Base-by-base conservation (phyloP, 2,888 invertebrate species). In the Drosophila mimetica region DNA sequence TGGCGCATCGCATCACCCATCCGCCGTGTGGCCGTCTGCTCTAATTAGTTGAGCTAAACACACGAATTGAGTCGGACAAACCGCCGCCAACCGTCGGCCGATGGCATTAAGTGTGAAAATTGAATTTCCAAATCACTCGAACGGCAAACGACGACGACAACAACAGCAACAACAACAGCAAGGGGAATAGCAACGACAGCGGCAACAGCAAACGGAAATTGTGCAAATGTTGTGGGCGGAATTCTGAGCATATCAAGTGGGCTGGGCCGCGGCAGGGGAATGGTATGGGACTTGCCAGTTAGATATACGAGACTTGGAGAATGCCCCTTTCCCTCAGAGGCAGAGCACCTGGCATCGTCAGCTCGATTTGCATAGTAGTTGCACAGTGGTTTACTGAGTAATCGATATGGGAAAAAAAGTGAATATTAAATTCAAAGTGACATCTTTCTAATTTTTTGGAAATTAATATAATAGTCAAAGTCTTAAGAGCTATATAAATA, bases 81-180 rank as follows among this genome's bases (percentile, higher is more conserved):
- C 55, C 74, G 66, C 50, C 41, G 28, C 44, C 32, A 18, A 16
- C 46, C 54, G 39, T 47, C 65, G 59, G 73, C 76, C 75, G 83
- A 74, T 85, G 81, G 81, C 81, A 84, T 78, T 86, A 83, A 86
- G 81, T 86, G 86, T 80, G 81, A 83, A 83, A 83, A 83, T 83
- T 83, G 85, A 85, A 83, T 83, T 86, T 87, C 69, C 85, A 83
- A 86, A 83, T 83, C 83, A 86, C 83, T 83, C 66, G 70, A 75
- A 80, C 54, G 76, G 71, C 71, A 61, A 61, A 52, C 70, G 53
- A 70, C 16, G 22, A 36, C 51, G 34, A 13, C 65, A 30, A 58
- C 66, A 66, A n/a, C 20, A 11, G 11, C 41, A 46, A 30, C 59
- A 39, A n/a, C 48, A 20, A 16, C 64, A 54, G 41, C 59, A 64